These are phyloP conservation scores for Drosophila carrolli DNA, from an alignment of 1,140 invertebrate species.

Conservation along the genomic window DNA sequence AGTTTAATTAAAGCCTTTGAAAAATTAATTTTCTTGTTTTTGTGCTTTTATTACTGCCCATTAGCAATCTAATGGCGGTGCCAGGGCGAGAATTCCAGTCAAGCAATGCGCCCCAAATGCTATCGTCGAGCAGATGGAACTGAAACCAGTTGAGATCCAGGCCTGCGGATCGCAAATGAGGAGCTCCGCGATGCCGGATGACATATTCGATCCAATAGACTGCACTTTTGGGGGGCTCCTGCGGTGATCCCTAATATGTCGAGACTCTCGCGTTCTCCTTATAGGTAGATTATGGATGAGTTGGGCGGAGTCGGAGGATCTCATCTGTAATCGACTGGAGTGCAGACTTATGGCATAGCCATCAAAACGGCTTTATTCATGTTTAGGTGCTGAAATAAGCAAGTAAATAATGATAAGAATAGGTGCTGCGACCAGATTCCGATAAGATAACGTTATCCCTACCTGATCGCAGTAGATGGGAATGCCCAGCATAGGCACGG, in stretches of 20 bases:
- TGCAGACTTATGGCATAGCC: conserved; percentile 77
- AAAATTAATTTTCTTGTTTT: too few species aligned
- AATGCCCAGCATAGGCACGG: conserved; percentile 88
- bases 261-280: conserved; percentile 83
- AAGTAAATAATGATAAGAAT: too few species aligned
- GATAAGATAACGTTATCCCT: neutral
- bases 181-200: conserved; percentile 86
- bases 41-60: conserved; percentile 14
- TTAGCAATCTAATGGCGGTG: conserved; percentile 31
- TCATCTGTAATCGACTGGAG: conserved; percentile 75
- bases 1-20: neutral
- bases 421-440: too few species aligned
- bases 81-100: neutral
- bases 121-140: conserved; percentile 87
- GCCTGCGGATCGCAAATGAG: conserved; percentile 86
- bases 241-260: conserved; percentile 86
- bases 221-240: conserved; percentile 85
- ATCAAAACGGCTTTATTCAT: conserved; percentile 72
- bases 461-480: conserved; percentile 87
- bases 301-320: conserved; percentile 77
- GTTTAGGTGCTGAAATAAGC: conserved; percentile 59
- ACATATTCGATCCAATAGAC: conserved; percentile 88
- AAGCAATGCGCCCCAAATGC: conserved; percentile 22
- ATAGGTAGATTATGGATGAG: conserved; percentile 85
- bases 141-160: conserved; percentile 86